phyloP scores from a whole-genome alignment of 2,888 invertebrate species.

The Andrena chrysosceles region DNA sequence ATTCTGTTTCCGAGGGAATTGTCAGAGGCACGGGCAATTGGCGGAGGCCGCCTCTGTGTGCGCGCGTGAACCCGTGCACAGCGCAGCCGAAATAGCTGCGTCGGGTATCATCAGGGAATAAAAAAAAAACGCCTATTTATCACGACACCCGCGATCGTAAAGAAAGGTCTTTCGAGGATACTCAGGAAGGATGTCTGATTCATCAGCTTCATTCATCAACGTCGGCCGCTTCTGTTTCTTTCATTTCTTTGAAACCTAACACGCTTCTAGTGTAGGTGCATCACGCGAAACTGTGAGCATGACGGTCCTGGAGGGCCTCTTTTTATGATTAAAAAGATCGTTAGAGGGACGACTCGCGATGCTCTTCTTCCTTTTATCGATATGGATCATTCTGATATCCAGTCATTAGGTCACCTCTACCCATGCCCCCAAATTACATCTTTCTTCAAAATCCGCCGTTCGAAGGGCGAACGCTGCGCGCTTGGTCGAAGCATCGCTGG shows the following conservation, averaged over 20 bases:
- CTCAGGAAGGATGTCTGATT: conserved; percentile 74
- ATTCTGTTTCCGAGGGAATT: neutral
- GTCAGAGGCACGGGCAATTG: neutral
- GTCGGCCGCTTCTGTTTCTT: conserved; percentile 74
- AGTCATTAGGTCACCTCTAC: conserved; percentile 34
- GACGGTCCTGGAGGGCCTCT: conserved; percentile 27
- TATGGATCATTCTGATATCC: conserved; percentile 58
- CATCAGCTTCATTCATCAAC: conserved; percentile 76
- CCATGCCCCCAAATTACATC: conserved; percentile 14
- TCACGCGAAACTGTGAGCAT: conserved; percentile 64
- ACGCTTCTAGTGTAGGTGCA: conserved; percentile 66
- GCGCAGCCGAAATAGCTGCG: conserved; percentile 56
- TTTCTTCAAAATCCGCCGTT: conserved; percentile 35
- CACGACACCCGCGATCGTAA: conserved; percentile 73
- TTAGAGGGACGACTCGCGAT: conserved; percentile 49
- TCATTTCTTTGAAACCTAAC: conserved; percentile 75
- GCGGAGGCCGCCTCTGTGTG: neutral
- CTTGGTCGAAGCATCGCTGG: neutral
- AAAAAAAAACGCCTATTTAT: conserved; percentile 66
- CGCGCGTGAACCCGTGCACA: neutral
- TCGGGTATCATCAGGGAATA: conserved; percentile 62
- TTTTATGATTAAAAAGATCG: conserved; percentile 62
- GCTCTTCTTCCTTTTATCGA: conserved; percentile 53
- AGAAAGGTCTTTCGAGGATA: conserved; percentile 73
- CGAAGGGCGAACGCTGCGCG: neutral